phyloP scores from a whole-genome alignment of 2,113 vertebrate genomes.

The Triplophysa rosa region DNA sequence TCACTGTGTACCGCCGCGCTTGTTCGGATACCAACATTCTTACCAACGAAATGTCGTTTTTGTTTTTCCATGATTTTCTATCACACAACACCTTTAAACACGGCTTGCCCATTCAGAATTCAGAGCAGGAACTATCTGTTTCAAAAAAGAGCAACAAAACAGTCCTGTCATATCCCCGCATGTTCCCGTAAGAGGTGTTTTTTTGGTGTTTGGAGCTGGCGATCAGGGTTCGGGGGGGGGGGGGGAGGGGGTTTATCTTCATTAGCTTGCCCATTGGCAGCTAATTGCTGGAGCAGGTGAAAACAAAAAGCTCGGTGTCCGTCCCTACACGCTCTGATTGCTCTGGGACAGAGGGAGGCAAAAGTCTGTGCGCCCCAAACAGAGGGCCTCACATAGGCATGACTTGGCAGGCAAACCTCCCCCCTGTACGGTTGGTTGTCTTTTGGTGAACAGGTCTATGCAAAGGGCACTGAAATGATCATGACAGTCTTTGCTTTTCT shows the following conservation, averaged over 20 bases:
- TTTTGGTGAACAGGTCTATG: conserved; percentile 56
- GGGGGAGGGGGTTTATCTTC: conserved; percentile 66
- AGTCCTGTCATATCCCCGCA: neutral
- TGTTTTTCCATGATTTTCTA: no score
- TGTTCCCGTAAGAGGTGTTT: conserved; percentile 27
- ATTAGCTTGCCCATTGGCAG: conserved; percentile 77
- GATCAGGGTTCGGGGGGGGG: conserved; percentile 37
- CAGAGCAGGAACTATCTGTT: no score
- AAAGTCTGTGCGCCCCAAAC: conserved; percentile 54
- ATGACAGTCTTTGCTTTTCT: conserved; percentile 22
- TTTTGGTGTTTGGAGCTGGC: neutral
- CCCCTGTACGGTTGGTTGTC: conserved; percentile 56
- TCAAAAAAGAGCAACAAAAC: neutral
- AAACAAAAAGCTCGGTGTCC: conserved; percentile 71
- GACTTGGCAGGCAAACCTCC: conserved; percentile 36
- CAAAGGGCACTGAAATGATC: conserved; percentile 13
- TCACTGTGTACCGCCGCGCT: no score
- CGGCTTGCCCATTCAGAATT: no score
- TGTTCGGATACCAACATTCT: no score
- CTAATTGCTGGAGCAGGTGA: conserved; percentile 71
- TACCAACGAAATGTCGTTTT: no score
- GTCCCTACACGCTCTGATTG: conserved; percentile 78
- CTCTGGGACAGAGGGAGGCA: conserved; percentile 53
- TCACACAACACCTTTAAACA: neutral
- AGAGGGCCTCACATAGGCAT: conserved; percentile 67